Percentiles rank a stretch among this genome's conserved stretches.
phyloP scores from a whole-genome alignment of 2,888 invertebrate species.

The Tachina grossa region DNA sequence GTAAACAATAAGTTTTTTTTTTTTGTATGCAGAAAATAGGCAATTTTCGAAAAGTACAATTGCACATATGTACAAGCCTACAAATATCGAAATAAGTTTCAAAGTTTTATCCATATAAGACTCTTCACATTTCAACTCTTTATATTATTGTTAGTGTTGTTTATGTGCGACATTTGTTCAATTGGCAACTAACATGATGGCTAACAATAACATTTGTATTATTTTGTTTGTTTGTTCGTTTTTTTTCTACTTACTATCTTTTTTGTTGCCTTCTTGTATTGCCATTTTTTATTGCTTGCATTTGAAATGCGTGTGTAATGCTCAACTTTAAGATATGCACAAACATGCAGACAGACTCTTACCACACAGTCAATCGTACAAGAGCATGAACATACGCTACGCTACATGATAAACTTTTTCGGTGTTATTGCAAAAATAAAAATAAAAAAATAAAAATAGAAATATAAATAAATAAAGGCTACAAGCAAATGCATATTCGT shows the following conservation, averaged over 20 bases:
- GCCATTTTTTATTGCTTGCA: slow-evolving; percentile 58
- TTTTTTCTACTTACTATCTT: slow-evolving; percentile 3
- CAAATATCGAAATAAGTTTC: slow-evolving; percentile 46
- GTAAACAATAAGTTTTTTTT: slow-evolving; percentile 22
- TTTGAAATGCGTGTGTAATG: slow-evolving; percentile 62
- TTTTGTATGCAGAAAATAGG: slow-evolving; percentile 29
- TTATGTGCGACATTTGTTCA: slow-evolving; percentile 71
- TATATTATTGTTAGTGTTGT: slow-evolving; percentile 71
- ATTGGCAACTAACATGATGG: slow-evolving; percentile 72
- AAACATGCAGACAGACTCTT: not conserved
- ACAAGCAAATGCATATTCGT: slow-evolving; percentile 1
- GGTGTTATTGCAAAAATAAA: slow-evolving; percentile 51
- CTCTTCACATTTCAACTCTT: slow-evolving; percentile 71
- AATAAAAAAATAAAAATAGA: not conserved
- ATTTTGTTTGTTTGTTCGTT: slow-evolving; percentile 43
- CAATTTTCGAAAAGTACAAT: slow-evolving; percentile 19
- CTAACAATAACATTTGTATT: slow-evolving; percentile 72
- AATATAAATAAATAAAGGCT: slow-evolving; percentile 27
- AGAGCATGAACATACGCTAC: slow-evolving; percentile 6
- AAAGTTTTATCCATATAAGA: slow-evolving; percentile 66
- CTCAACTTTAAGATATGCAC: not conserved
- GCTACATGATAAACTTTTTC: slow-evolving; percentile 52
- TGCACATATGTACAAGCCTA: not conserved
- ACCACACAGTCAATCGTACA: not conserved
- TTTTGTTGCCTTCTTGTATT: slow-evolving; percentile 17